Percentiles rank a stretch among this genome's conserved stretches.
Evolutionary conservation across 2,797 vertebrate genomes (phyloP).

Genomic region (Oryzias sinensis): DNA sequence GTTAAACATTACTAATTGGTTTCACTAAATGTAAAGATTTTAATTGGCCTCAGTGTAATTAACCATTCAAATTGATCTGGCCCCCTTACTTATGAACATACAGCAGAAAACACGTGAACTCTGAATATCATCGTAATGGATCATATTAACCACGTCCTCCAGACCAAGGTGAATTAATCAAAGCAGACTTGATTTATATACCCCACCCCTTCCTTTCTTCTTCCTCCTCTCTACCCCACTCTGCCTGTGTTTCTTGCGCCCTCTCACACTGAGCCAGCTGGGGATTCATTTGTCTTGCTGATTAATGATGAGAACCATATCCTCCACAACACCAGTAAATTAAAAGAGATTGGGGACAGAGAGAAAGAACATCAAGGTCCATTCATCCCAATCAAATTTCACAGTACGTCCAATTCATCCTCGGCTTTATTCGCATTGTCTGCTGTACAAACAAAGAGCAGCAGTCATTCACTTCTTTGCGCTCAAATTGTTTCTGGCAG

Average conservation of each 20-base stretch:
- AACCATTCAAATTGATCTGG: conserved; percentile 50
- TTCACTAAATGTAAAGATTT: conserved; percentile 60
- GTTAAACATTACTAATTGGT: conserved; percentile 60
- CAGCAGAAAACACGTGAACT: conserved; percentile 60
- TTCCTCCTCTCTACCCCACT: conserved; percentile 27
- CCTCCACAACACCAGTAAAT: conserved; percentile 76
- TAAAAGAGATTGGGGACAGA: conserved; percentile 77
- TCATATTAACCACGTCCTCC: conserved; percentile 75
- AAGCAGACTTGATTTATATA: conserved; percentile 72
- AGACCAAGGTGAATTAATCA: conserved; percentile 79
- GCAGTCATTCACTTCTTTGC: conserved; percentile 43
- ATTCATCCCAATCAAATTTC: conserved; percentile 77
- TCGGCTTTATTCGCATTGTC: conserved; percentile 64
- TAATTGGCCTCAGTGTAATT: conserved; percentile 46
- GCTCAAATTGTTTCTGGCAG: conserved; percentile 39
- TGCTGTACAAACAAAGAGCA: conserved; percentile 50
- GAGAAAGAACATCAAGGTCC: conserved; percentile 75
- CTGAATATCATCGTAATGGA: conserved; percentile 72
- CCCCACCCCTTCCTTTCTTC: conserved; percentile 45
- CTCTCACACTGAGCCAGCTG: conserved; percentile 51
- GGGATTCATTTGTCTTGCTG: conserved; percentile 78
- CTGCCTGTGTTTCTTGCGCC: conserved; percentile 31
- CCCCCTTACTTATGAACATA: conserved; percentile 65
- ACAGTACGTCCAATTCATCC: conserved; percentile 64
- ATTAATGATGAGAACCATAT: conserved; percentile 79